Base-by-base conservation (phyloP, 2,113 vertebrate species). In the Phaethon lepturus region DNA sequence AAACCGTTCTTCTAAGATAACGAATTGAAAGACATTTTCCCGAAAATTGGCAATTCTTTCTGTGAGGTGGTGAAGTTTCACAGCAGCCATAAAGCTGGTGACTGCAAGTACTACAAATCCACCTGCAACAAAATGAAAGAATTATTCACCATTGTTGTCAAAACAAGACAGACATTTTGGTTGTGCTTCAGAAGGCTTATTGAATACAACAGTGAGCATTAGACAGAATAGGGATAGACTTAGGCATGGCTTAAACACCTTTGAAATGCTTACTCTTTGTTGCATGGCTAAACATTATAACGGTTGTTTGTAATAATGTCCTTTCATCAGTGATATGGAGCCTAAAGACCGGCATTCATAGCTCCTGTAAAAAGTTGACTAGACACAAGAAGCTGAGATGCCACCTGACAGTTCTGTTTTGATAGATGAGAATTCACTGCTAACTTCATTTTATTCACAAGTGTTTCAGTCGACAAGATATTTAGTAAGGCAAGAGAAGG, bases 11-110 rank as follows among this genome's bases (percentile, higher is more conserved):
- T 99, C 99, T 87, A 99, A 96, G 66, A 99, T 98, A 8, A 99
- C 72, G 0, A 99, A 99, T 45, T 69, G 97, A 44, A 99, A 99
- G 83, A 99, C 67, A 18, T 98, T 98, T 97, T 99, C 99, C 38
- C 75, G 97, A 91, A 99, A 99, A 98, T 99, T 99, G 93, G 99
- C 99, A 83, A 99, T 98, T 11, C 98, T 98, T 90, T 99, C 99
- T 0, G 99, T 99, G 92, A 99, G 98, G 28, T 72, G 60, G 71
- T 99, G 99, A 55, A 98, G 98, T 73, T 97, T 98, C 85, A 99
- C 95, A 4, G 99, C 98, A 26, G 99, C 99, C 97, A 99, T 97
- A 97, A 99, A 99, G 96, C 99, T 98, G 52, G 98, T 84, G 45
- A 99, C 95, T 63, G 98, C 99, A 72, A 99, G 96, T 3, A 97